Evolutionary conservation across 2,113 vertebrate species (phyloP), one percentile per base, ranked within the genome.

Genomic region (Microcebus tavaratra): DNA sequence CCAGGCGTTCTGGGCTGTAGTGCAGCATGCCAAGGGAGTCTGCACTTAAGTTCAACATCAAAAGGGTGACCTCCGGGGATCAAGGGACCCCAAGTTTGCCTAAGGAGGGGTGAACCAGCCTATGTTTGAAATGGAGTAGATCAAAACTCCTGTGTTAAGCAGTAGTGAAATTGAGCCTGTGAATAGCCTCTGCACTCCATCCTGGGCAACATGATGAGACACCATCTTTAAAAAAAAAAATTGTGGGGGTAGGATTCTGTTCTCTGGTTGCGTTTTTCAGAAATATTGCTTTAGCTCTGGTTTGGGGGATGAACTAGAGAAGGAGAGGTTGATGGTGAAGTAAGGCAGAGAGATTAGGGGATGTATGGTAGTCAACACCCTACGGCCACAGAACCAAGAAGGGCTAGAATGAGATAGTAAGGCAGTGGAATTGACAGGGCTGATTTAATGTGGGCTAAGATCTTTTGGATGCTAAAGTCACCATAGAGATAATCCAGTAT

Each of bases 381-480:
- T 57, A 48, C 45, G 29, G 45, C 34, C 10, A 29, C 29, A 20
- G n/a, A 81, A 20, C 29, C 17, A 25, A 65, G 45, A 70, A 67
- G 31, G 50, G 20, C 50, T 87, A 27, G 34, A 31, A 39, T 81
- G 75, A 92, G 29, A 65, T 27, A 31, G 23, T 45, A 5, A 88
- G 72, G 55, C 57, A 9, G 3, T 48, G 20, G 39, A 82, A 59
- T 75, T 55, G 23, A 50, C 21, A 42, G 36, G 55, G 13, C 27
- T 48, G 42, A 42, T 48, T 82, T 36, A 86, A 70, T 67, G 50
- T 75, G 39, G 29, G 23, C 59, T 86, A 50, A 55, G 31, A 11
- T 70, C 5, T 90, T 87, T 95, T 87, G 67, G 59, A 13, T 86
- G 80, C 57, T 92, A 75, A 61, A 85, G 23, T 92, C 67, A 36